Evolutionary conservation across 2,888 invertebrate genomes (phyloP), one percentile per base, ranked within the genome.

Genomic region (Alitta virens): DNA sequence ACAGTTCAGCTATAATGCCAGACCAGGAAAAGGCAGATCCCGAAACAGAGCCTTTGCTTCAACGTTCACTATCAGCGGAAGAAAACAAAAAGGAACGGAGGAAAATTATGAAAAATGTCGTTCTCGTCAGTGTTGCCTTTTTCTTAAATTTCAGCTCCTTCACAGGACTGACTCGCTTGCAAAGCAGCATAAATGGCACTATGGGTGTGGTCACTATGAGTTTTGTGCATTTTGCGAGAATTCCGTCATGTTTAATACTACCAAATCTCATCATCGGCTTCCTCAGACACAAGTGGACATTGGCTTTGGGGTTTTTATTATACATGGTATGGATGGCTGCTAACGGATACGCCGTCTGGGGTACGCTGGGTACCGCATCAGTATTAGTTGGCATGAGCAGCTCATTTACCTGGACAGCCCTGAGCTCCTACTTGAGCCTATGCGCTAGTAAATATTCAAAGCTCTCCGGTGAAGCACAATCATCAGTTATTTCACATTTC

Each of bases 131-230:
- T 71, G 85, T 91, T 68, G 92, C 94, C 25, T 97, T 97, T 83
- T 91, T 96, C 89, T 91, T 96, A 73, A 92, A 94, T 80, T 84
- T 98, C 85, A 96, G 95, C 61, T 94, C 96, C 60, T 97, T 95
- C 84, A 92, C 33, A 7, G 33, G 67, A 12, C 59, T 70, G 43
- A 62, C 57, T 51, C 63, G 63, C 82, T 86, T 98, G 55, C 97
- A 85, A 72, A 94, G 93, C 67, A 93, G 92, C 71, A 90, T 91
- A 61, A 88, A 88, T 75, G 92, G 91, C 75, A 94, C 94, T 57
- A 86, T 96, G 53, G 95, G 95, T 43, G 93, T 93, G 0, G 91
- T 91, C 1, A 92, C 94, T 2, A 85, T 94, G 63, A 90, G 92
- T 76, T 91, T 94, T 46, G 89, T 97, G 71, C 98, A 97, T 83